Conservation (phyloP, 2,888 invertebrate genomes). For the Catocala fraxini region DNA sequence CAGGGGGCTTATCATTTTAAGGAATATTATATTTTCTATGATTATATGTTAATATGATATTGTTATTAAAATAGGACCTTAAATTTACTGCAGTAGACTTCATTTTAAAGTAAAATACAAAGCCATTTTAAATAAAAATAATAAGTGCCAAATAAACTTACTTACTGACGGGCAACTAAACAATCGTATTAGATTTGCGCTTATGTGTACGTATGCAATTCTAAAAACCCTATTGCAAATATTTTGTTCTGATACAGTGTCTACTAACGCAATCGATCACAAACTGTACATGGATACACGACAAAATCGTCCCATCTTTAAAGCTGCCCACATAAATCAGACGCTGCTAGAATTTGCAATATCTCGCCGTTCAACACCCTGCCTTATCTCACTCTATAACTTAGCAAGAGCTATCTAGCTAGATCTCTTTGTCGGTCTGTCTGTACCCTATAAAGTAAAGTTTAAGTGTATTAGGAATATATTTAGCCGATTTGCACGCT, state of each 20-base stretch:
- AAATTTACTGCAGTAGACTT: too few species aligned
- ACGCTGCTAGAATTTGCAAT: slow-evolving; percentile 19
- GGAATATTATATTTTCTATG: too few species aligned
- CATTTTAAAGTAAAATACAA: too few species aligned
- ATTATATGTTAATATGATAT: too few species aligned
- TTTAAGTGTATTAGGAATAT: slow-evolving; percentile 57
- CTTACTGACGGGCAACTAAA: too few species aligned
- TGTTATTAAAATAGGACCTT: too few species aligned
- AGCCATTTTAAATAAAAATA: too few species aligned
- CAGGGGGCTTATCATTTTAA: too few species aligned
- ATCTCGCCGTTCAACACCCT: slow-evolving; percentile 36
- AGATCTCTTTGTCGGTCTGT: slow-evolving; percentile 64
- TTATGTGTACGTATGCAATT: too few species aligned
- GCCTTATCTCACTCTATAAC: slow-evolving; percentile 41
- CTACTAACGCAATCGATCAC: not conserved
- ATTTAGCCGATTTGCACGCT: slow-evolving; percentile 69
- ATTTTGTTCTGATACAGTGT: not conserved
- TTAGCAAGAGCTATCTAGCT: slow-evolving; percentile 35
- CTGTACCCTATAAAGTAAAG: slow-evolving; percentile 53
- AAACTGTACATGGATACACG: slow-evolving; percentile 8
- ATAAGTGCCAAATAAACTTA: too few species aligned
- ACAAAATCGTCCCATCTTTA: slow-evolving; percentile 29
- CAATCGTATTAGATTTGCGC: too few species aligned
- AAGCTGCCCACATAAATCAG: slow-evolving; percentile 33
- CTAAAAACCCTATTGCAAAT: too few species aligned